These are phyloP conservation scores for Nothoprocta perdicaria DNA, from an alignment of 2,113 vertebrate genomes.

Conservation along the genomic window DNA sequence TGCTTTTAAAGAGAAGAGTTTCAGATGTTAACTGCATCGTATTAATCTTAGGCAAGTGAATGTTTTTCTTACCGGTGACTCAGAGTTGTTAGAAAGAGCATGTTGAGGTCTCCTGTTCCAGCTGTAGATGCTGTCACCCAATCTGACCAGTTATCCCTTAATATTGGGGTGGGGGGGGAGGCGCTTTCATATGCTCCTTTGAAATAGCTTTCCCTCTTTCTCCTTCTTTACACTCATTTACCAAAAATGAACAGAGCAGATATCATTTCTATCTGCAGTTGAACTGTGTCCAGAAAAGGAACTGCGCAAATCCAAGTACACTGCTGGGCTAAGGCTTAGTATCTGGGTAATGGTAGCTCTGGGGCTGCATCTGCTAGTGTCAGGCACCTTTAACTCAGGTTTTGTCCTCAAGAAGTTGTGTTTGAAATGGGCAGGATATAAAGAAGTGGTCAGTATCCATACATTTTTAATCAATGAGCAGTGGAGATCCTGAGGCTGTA, in stretches of 20 bases:
- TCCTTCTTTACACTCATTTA: not conserved
- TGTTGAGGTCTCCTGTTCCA: not conserved
- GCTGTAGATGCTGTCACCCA: not conserved
- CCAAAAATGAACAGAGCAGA: not conserved
- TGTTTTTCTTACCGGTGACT: not conserved
- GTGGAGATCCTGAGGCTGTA: not conserved
- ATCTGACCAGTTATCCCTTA: not conserved
- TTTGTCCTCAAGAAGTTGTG: not conserved
- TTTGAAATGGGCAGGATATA: not conserved
- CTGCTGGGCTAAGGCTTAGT: not conserved
- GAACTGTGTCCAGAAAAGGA: not conserved
- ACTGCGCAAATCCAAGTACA: accelerated
- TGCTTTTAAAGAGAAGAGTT: not conserved
- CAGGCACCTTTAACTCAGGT: accelerated
- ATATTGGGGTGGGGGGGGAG: too few species aligned
- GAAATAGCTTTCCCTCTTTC: not conserved
- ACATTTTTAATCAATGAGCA: accelerated
- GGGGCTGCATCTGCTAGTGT: not conserved
- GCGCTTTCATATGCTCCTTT: not conserved
- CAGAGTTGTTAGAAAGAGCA: not conserved
- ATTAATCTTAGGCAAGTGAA: not conserved
- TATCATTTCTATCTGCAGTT: not conserved
- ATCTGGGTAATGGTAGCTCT: not conserved
- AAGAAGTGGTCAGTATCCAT: not conserved
- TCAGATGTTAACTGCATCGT: not conserved